Conservation (phyloP, 2,113 vertebrate species). For the Mus musculus region GRCm39 chr7:55540501-55541000, state of each 20-base stretch:
- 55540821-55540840: neutral
- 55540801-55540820: neutral
- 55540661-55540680: neutral
- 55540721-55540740: neutral
- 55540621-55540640: neutral
- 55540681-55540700: neutral
- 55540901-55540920: neutral
- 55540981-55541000: neutral
- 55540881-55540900: neutral
- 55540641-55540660: neutral
- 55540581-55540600: neutral
- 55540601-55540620: neutral
- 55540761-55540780: neutral
- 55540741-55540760: neutral
- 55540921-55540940: neutral
- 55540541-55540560: neutral
- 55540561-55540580: neutral
- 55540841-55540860: neutral
- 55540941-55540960: neutral
- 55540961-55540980: neutral
- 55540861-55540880: neutral
- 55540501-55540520: neutral
- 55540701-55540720: neutral
- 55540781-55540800: neutral
- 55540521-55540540: neutral